Evolutionary conservation across 2,888 invertebrate species (phyloP), one percentile per base, ranked within the genome.

Genomic region (Steromphala cineraria): DNA sequence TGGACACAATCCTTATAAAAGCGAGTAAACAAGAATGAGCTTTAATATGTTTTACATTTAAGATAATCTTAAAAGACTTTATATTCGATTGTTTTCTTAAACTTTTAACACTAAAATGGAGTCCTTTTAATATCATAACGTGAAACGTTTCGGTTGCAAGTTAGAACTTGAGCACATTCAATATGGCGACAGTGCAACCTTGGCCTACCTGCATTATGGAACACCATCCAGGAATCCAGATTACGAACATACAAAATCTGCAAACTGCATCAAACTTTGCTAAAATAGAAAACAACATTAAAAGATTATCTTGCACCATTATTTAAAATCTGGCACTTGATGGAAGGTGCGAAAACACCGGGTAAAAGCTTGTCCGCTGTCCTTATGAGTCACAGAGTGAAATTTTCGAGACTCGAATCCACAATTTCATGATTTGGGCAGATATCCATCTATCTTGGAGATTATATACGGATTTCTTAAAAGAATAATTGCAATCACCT

Each of bases 141-240:
- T 10, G 10, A 46, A 46, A 13, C 13, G 46, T 46, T 62, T 62
- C 15, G 28, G 28, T 62, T 62, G 62, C 62, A 62, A 62, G 62
- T 28, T 17, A 62, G 62, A 62, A 62, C 62, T 62, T 62, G 62
- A 24, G 28, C 28, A 62, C 28, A 62, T 62, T 62, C 62, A 62
- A 62, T 62, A 62, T 62, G 62, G 62, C 62, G 62, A 62, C 62
- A 62, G 62, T 62, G 62, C 62, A 62, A 62, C 62, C 62, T 62
- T 62, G 62, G 62, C 62, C 62, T 62, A 62, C 62, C 62, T 62
- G 62, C 28, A 10, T 62, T 13, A 46, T 46, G 10, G 62, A 62
- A 28, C 62, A 62, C 62, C 62, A 62, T 62, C 62, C 62, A 62
- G 62, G 62, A 62, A 62, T 62, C 62, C 62, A 28, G 62, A 24